A percentile compares a stretch with the other conserved stretches of the same genome.
These are phyloP conservation scores for Batillaria attramentaria DNA, from an alignment of 1,140 invertebrate genomes.

Conservation along the genomic window DNA sequence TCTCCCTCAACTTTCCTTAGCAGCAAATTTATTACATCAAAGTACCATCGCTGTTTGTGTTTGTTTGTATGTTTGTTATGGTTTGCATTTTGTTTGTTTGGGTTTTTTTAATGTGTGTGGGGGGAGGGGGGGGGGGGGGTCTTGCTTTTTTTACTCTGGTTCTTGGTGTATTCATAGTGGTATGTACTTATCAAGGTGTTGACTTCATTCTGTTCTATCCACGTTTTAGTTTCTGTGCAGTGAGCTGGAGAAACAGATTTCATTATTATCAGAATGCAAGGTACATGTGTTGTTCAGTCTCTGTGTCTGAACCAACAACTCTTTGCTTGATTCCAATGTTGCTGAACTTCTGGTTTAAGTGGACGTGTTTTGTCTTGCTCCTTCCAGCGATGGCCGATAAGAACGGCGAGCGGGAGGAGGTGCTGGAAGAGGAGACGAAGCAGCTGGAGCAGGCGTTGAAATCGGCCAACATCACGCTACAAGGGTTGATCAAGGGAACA, in stretches of 20 bases:
- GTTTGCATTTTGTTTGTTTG: not conserved
- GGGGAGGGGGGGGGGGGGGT: not conserved
- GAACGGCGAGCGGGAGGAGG: conserved; percentile 49
- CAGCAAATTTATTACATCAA: not conserved
- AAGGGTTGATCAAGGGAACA: no score
- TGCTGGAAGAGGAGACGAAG: conserved; percentile 49
- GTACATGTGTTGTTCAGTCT: not conserved
- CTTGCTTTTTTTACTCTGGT: not conserved
- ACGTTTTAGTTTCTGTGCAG: no score
- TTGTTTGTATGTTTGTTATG: not conserved
- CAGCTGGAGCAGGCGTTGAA: conserved; percentile 34
- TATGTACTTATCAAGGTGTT: not conserved
- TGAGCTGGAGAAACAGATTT: no score
- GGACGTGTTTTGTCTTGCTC: not conserved
- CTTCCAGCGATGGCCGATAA: conserved; percentile 52
- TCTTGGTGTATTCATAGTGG: not conserved
- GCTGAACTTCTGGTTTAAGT: not conserved
- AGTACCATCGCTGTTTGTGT: not conserved
- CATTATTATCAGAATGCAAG: not conserved
- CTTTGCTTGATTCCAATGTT: not conserved
- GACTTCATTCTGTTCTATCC: not conserved
- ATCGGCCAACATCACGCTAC: conserved; percentile 8
- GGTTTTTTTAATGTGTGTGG: no score
- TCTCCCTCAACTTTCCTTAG: not conserved
- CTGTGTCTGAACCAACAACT: not conserved